Evolutionary conservation across 2,113 vertebrate species (phyloP), one percentile per base, ranked within the genome.

Genomic region (Apodemus speciosus): DNA sequence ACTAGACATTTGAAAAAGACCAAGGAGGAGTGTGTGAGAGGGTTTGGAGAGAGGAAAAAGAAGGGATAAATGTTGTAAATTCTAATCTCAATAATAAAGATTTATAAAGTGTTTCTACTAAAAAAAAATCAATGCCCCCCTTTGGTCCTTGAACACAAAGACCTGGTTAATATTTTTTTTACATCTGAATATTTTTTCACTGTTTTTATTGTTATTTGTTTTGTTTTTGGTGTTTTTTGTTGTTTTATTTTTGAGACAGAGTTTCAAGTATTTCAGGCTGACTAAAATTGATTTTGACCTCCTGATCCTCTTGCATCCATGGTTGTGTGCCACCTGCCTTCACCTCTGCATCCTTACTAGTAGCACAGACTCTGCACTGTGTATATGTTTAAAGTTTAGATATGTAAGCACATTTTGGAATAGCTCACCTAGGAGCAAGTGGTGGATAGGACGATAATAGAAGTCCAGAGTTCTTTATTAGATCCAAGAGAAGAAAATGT

Each of bases 91-190:
- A 53, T 35, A 79, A 56, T 79, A 35, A n/a, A 56, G 56, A 53
- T 13, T 79, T 77, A 9, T 2, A 53, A 77, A 79, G 53, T 53
- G 16, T 13, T n/a, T 53, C 32, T n/a, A 77, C 49, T 79, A 79
- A 56, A 56, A 53, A 79, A n/a, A 46, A 46, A n/a, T 20, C 27
- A 49, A 32, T 10, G 77, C n/a, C 43, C 9, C 32, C 71, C 38
- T 93, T 58, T 80, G n/a, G 7, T n/a, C 79, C 27, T 20, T 85
- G 66, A 10, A 58, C 40, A 43, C 11, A 64, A 35, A 35, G 9
- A 32, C 8, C 76, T 85, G 62, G 4, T 71, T 88, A 32, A 80
- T n/a, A n/a, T 35, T 90, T 90, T 35, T 73, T 93, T 93, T n/a
- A 88, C 23, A 89, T 89, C 20, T 49, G 46, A 88, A 58, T 95